phyloP scores from a whole-genome alignment of 2,888 invertebrate genomes.

The Elgonia sp. region DNA sequence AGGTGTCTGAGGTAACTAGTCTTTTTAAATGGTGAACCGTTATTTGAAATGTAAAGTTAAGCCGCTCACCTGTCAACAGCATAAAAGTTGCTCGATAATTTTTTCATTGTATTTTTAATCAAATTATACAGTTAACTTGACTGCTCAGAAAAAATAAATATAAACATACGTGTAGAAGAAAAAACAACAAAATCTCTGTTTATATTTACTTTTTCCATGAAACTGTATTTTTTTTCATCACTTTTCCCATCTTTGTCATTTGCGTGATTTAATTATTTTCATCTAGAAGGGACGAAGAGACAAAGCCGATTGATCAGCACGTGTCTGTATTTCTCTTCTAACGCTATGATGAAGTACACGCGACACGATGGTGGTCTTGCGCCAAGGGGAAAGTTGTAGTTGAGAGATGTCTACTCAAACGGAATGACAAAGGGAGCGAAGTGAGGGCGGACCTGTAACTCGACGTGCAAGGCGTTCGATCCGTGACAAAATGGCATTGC shows the following conservation, averaged over 20 bases:
- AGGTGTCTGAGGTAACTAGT: no score
- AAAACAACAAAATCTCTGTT: no score
- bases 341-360: slow-evolving; percentile 27
- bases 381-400: slow-evolving; percentile 27
- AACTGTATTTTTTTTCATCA: neutral
- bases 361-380: slow-evolving; percentile 37
- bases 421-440: slow-evolving; percentile 64
- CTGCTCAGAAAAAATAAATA: no score
- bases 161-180: no score
- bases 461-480: slow-evolving; percentile 80
- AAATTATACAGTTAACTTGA: no score
- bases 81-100: no score
- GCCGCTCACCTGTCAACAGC: no score
- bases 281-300: slow-evolving; percentile 1
- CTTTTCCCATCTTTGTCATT: neutral
- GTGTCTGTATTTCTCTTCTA: slow-evolving; percentile 15
- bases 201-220: no score
- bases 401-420: slow-evolving; percentile 61
- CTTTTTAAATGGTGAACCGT: no score
- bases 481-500: slow-evolving; percentile 82
- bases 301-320: slow-evolving; percentile 18
- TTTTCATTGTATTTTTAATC: no score
- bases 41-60: no score
- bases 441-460: slow-evolving; percentile 74
- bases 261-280: slow-evolving; percentile 23